Base-by-base conservation (phyloP, 2,888 invertebrate genomes). In the Metopia argyrocephala region DNA sequence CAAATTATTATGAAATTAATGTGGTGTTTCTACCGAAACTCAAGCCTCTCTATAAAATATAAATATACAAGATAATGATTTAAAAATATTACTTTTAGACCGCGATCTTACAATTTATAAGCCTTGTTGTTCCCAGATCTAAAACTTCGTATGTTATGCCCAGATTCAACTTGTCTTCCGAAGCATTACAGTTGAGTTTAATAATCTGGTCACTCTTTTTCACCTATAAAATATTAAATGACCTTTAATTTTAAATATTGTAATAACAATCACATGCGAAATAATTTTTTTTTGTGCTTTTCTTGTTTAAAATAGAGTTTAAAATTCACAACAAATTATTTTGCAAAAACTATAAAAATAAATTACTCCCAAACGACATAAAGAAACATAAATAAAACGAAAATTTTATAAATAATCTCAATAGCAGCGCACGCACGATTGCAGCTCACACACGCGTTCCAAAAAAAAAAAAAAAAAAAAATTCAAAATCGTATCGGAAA, bases 321-420 rank as follows among this genome's bases (percentile, higher is more conserved):
- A 62, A 62, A 62, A 25, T 61, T 23, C 2, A 2, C 15, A 56
- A 54, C 7, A 2, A 56, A 27, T 56, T 27, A 25, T 25, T 27
- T 28, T 27, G 15, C 4, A 54, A 25, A 54, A 23, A 25, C 15
- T 54, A 2, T 15, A 15, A 56, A 27, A n/a, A n/a, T n/a, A 56
- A 18, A 56, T 25, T 27, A 18, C 56, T n/a, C 12, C 15, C 59
- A 25, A 74, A 59, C 18, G 12, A 28, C 45, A 28, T 20, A 50
- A 27, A 64, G 21, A 64, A 64, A 75, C 15, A 12, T 38, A 38
- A 70, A 75, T 64, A 75, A 75, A 62, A 66, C 71, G 50, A 65
- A 68, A 21, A 31, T 54, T 38, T 27, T 38, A 54, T 20, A 56
- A 66, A 70, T 45, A 20, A n/a, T 25, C 68, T 73, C 54, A 28